phyloP scores from a whole-genome alignment of 2,113 vertebrate genomes.

The Sander vitreus region DNA sequence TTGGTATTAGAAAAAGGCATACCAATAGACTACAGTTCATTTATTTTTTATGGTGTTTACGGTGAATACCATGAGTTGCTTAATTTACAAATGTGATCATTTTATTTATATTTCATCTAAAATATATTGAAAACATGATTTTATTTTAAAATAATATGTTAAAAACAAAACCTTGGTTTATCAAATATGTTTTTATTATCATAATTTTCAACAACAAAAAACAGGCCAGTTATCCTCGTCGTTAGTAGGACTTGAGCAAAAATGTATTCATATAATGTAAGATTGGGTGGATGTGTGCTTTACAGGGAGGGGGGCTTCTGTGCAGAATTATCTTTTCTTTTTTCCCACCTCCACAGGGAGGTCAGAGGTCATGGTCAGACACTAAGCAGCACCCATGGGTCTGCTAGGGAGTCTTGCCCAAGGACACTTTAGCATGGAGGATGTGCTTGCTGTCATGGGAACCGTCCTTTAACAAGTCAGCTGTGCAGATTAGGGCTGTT shows the following conservation, averaged over 20 bases:
- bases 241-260: neutral
- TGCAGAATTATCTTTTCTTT: neutral
- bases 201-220: neutral
- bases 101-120: too few species aligned
- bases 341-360: neutral
- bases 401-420: slow-evolving; percentile 23
- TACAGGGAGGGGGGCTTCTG: neutral
- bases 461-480: slow-evolving; percentile 13
- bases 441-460: neutral
- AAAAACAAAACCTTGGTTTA: too few species aligned
- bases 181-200: too few species aligned
- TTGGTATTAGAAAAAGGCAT: too few species aligned
- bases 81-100: too few species aligned
- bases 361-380: slow-evolving; percentile 24
- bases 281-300: neutral
- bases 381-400: slow-evolving; percentile 4
- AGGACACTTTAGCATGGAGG: slow-evolving; percentile 42
- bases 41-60: too few species aligned
- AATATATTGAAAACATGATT: too few species aligned
- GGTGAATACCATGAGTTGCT: too few species aligned
- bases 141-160: too few species aligned
- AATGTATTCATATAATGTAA: neutral
- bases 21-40: too few species aligned
- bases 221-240: neutral
- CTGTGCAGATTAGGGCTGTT: neutral